These are phyloP conservation scores for Scaptomyza pallida DNA, from an alignment of 1,140 invertebrate genomes.

Conservation along the genomic window DNA sequence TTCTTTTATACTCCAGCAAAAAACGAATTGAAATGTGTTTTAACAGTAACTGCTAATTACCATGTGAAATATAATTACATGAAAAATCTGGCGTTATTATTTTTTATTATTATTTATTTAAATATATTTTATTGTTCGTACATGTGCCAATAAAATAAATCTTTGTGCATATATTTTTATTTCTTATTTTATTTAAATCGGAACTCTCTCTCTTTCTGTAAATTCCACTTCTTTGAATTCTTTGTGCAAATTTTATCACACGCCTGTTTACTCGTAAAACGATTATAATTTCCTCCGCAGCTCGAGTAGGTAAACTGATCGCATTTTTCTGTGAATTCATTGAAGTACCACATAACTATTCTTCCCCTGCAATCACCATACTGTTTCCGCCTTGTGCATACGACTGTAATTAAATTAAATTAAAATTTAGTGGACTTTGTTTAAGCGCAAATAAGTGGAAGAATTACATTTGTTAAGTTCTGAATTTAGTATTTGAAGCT, in stretches of 20 bases:
- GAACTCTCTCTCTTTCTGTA: too few species aligned
- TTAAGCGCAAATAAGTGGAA: too few species aligned
- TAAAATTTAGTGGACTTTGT: not conserved
- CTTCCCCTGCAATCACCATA: conserved; percentile 51
- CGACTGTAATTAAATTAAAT: conserved; percentile 22
- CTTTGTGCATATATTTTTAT: too few species aligned
- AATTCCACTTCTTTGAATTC: too few species aligned
- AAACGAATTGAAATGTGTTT: conserved; percentile 22
- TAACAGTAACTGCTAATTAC: not conserved
- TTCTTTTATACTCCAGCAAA: not conserved
- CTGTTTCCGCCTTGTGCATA: conserved; percentile 9
- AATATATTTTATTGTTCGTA: too few species aligned
- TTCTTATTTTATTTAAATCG: too few species aligned
- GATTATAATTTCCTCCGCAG: conserved; percentile 54
- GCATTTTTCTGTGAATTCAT: conserved; percentile 12
- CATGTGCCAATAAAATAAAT: too few species aligned
- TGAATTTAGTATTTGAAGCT: too few species aligned
- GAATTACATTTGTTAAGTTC: not conserved
- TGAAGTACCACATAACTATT: conserved; percentile 43
- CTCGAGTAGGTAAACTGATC: conserved; percentile 44
- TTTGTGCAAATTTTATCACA: conserved; percentile 4
- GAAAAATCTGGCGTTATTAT: too few species aligned
- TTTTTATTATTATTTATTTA: too few species aligned
- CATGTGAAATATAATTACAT: not conserved
- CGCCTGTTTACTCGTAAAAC: conserved; percentile 14